A percentile compares a stretch with the other conserved stretches of the same genome.
These are phyloP conservation scores for Sarcophaga variegata DNA, from an alignment of 2,888 invertebrate species.

Conservation along the genomic window DNA sequence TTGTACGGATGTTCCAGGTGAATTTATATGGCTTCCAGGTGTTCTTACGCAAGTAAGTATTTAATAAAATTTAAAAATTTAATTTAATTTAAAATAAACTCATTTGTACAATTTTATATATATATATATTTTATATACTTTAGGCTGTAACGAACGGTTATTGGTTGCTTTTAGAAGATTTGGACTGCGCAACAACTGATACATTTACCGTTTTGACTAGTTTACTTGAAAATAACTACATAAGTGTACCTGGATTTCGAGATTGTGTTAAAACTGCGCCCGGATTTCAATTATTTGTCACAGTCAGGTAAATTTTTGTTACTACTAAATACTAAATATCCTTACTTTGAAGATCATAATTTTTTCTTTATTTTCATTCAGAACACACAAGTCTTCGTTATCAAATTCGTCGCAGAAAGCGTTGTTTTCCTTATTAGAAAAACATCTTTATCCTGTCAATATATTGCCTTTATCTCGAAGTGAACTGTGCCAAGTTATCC, in stretches of 20 bases:
- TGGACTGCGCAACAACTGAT: slow-evolving; percentile 96
- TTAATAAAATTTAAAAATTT: slow-evolving; percentile 22
- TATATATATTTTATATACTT: background rate
- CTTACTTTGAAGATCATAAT: background rate
- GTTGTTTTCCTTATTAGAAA: slow-evolving; percentile 88
- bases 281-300: slow-evolving; percentile 96
- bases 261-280: slow-evolving; percentile 90
- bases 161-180: slow-evolving; percentile 97
- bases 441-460: slow-evolving; percentile 91
- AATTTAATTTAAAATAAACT: too few relatives aligned
- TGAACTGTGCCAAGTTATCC: slow-evolving; percentile 89
- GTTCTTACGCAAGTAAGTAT: slow-evolving; percentile 89
- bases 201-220: slow-evolving; percentile 94
- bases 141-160: slow-evolving; percentile 90
- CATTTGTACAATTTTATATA: background rate
- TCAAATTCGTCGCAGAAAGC: slow-evolving; percentile 82
- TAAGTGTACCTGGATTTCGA: slow-evolving; percentile 94
- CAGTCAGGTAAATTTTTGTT: slow-evolving; percentile 85
- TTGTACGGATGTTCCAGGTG: slow-evolving; percentile 98
- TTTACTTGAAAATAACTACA: slow-evolving; percentile 90
- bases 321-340: background rate
- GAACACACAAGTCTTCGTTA: slow-evolving; percentile 79
- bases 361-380: slow-evolving; percentile 64
- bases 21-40: slow-evolving; percentile 98
- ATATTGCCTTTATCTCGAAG: slow-evolving; percentile 89